A percentile compares a stretch with the other conserved stretches of the same genome.
These are phyloP conservation scores for Anisognathus igniventris DNA, from an alignment of 2,797 vertebrate species.

Conservation along the genomic window DNA sequence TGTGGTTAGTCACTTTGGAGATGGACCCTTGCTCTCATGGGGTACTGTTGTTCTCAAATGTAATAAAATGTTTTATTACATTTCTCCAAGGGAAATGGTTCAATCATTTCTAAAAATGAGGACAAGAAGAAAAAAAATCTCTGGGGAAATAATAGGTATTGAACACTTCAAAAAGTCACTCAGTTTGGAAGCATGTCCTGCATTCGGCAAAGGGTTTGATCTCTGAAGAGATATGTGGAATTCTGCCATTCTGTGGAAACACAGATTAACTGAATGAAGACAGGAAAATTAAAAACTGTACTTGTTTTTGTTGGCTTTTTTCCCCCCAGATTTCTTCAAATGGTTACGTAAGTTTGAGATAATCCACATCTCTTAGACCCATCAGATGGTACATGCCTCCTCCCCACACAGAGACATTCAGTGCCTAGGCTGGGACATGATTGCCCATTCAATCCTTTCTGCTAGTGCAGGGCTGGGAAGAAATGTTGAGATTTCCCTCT, in stretches of 20 bases:
- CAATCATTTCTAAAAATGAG: background rate
- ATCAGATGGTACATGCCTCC: fast-evolving
- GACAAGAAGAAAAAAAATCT: background rate
- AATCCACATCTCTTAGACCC: background rate
- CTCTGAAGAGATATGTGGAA: background rate
- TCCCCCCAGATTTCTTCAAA: background rate
- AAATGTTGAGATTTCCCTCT: background rate
- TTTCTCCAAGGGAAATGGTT: background rate
- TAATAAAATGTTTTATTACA: background rate
- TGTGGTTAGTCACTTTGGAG: background rate
- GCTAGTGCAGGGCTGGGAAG: background rate
- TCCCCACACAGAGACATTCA: background rate
- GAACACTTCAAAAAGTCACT: background rate
- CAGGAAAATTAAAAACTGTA: background rate
- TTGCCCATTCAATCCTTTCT: background rate
- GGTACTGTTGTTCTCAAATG: background rate
- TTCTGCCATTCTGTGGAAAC: background rate
- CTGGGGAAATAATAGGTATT: background rate
- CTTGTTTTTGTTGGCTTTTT: background rate
- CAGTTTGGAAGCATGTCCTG: background rate
- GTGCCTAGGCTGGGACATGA: fast-evolving
- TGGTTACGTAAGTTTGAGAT: background rate
- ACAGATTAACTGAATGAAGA: background rate
- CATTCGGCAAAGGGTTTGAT: fast-evolving
- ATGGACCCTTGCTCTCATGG: fast-evolving